Percentiles rank a stretch among this genome's conserved stretches.
Conservation (phyloP, 2,888 invertebrate species). For the Tribolium freemani region DNA sequence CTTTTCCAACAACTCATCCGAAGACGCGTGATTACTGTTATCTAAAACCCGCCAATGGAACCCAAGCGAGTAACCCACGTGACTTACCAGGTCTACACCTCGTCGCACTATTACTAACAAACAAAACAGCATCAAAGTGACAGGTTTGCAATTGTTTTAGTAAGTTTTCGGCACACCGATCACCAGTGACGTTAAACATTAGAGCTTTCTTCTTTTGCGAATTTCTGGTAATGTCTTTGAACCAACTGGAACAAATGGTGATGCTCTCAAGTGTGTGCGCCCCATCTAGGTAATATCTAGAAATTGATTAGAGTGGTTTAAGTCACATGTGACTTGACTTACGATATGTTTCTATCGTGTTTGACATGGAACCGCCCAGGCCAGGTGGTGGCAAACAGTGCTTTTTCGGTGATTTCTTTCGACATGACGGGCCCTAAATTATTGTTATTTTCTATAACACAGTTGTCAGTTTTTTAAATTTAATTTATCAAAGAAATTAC, state of each 20-base stretch:
- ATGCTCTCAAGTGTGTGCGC: slow-evolving; percentile 96
- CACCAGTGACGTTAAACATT: slow-evolving; percentile 85
- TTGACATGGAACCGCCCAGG: slow-evolving; percentile 87
- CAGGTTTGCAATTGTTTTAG: slow-evolving; percentile 71
- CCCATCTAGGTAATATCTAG: slow-evolving; percentile 85
- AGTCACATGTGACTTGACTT: slow-evolving; percentile 31
- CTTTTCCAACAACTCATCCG: slow-evolving; percentile 72
- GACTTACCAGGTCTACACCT: neutral
- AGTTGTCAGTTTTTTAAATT: neutral
- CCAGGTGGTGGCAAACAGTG: slow-evolving; percentile 81
- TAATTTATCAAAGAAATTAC: slow-evolving; percentile 38
- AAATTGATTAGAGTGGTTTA: no score
- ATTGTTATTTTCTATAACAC: slow-evolving; percentile 39
- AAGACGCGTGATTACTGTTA: slow-evolving; percentile 73
- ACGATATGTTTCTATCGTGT: slow-evolving; percentile 68
- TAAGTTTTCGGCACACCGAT: slow-evolving; percentile 74
- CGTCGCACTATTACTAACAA: slow-evolving; percentile 73
- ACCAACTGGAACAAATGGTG: slow-evolving; percentile 87
- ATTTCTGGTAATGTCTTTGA: slow-evolving; percentile 69
- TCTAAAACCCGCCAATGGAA: slow-evolving; percentile 66
- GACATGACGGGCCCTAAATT: slow-evolving; percentile 59
- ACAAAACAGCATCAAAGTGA: slow-evolving; percentile 72
- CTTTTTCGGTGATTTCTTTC: slow-evolving; percentile 69
- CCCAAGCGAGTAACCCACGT: slow-evolving; percentile 1
- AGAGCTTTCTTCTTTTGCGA: slow-evolving; percentile 69